Evolutionary conservation across 2,888 invertebrate species (phyloP), one percentile per base, ranked within the genome.

Genomic region (Athripsodes cinereus): DNA sequence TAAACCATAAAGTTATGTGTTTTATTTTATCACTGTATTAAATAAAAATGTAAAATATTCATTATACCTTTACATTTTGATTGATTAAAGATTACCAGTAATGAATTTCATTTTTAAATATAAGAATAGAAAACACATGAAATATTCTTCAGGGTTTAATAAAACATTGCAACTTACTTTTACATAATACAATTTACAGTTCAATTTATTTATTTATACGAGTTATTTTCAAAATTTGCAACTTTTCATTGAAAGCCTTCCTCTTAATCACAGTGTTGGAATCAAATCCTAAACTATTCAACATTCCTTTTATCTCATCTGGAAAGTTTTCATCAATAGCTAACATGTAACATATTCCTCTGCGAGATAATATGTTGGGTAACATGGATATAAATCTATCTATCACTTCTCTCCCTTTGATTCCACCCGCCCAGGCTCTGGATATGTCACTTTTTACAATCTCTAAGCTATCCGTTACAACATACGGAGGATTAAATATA

Each of bases 401-500:
- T 40, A 86, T 92, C 10, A 96, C 85, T 72, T 88, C 84, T 59
- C 90, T 74, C 2, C 92, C 92, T 65, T 84, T 78, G 0, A 68
- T 56, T 1, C 93, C 92, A 8, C 92, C 92, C 1, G 92, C 91
- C 91, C 92, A 93, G 54, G 87, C 80, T 54, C 83, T 81, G 53
- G 76, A 74, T 53, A 87, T 78, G 58, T 81, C 76, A 54, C 67
- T 72, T 1, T 74, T 70, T 16, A 72, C 71, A 58, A 91, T 82
- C 74, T 96, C 96, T 16, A 81, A 75, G 48, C 84, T 76, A 8
- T 86, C 83, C 1, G 96, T 96, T 1, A 92, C 90, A 44, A 99
- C 98, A 78, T 99, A 99, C 0, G 99, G 99, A 1, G 99, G 98
- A 81, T 99, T 99, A 69, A 97, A 99, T 54, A 99, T 70, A 56